Conservation (phyloP, 1,140 invertebrate genomes). For the Zaprionus nigranus region DNA sequence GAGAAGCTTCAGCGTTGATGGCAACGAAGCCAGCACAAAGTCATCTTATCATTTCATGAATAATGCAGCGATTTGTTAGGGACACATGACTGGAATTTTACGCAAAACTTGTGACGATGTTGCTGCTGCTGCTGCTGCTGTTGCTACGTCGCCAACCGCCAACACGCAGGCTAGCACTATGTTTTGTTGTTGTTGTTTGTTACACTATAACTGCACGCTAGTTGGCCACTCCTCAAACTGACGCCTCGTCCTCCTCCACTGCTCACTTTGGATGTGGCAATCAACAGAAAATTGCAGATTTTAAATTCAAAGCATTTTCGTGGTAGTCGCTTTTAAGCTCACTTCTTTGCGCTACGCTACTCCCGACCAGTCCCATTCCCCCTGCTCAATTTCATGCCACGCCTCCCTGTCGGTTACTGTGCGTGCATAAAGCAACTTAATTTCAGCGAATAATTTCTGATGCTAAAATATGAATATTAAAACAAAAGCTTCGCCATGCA, state of each 20-base stretch:
- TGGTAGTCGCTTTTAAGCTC: constrained; percentile 64
- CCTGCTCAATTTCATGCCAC: neutral
- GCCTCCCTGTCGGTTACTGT: constrained; percentile 13
- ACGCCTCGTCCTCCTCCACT: constrained; percentile 5
- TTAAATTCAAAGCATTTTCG: constrained; percentile 82
- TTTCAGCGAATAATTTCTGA: constrained; percentile 77
- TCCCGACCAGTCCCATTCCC: neutral
- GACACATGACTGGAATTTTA: constrained; percentile 84
- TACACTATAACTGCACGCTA: constrained; percentile 64
- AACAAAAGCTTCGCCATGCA: constrained; percentile 63
- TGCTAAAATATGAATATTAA: constrained; percentile 82
- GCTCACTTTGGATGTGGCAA: constrained; percentile 65
- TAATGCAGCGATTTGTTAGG: constrained; percentile 84
- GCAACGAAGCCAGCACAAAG: constrained; percentile 77
- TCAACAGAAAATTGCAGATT: constrained; percentile 83
- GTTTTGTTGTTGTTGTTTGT: constrained; percentile 58
- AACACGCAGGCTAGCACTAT: constrained; percentile 68
- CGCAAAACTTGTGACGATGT: constrained; percentile 76
- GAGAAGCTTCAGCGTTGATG: constrained; percentile 35
- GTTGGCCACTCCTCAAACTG: constrained; percentile 18
- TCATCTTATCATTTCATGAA: constrained; percentile 84
- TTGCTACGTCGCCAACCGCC: constrained; percentile 60
- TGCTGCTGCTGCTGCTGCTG: constrained; percentile 52
- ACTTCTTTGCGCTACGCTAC: constrained; percentile 24
- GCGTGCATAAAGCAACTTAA: constrained; percentile 72